Evolutionary conservation across 2,797 vertebrate genomes (phyloP).

Genomic region (Falco naumanni): DNA sequence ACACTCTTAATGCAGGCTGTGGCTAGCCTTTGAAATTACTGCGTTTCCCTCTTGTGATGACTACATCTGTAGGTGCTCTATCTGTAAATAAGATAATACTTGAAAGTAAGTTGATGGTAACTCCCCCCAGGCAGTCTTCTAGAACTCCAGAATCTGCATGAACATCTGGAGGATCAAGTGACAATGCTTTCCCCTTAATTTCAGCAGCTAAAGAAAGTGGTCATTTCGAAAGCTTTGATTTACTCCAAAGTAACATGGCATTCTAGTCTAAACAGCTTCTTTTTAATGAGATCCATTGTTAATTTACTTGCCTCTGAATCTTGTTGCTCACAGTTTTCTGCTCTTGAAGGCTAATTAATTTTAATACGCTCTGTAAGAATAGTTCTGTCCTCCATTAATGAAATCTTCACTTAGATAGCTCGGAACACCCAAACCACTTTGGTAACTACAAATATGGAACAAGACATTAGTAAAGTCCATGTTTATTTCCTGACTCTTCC

Average conservation of each 20-base stretch:
- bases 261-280: background rate
- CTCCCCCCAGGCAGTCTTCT: background rate
- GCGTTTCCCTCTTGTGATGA: background rate
- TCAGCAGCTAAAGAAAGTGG: background rate
- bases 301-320: background rate
- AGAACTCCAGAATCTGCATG: background rate
- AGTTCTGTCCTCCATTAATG: slow-evolving; percentile 2
- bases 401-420: background rate
- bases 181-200: background rate
- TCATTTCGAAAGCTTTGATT: background rate
- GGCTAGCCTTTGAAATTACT: background rate
- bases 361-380: slow-evolving; percentile 26
- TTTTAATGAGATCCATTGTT: background rate
- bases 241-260: background rate
- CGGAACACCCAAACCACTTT: slow-evolving; percentile 14
- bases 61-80: background rate
- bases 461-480: background rate
- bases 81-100: background rate
- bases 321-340: background rate
- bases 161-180: background rate
- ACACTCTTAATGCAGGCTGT: background rate
- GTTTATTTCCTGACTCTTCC: background rate
- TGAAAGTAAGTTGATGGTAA: background rate
- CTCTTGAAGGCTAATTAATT: slow-evolving; percentile 49
- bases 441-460: background rate